Base-by-base conservation (phyloP, 2,113 vertebrate species). In the Rhinichthys klamathensis region DNA sequence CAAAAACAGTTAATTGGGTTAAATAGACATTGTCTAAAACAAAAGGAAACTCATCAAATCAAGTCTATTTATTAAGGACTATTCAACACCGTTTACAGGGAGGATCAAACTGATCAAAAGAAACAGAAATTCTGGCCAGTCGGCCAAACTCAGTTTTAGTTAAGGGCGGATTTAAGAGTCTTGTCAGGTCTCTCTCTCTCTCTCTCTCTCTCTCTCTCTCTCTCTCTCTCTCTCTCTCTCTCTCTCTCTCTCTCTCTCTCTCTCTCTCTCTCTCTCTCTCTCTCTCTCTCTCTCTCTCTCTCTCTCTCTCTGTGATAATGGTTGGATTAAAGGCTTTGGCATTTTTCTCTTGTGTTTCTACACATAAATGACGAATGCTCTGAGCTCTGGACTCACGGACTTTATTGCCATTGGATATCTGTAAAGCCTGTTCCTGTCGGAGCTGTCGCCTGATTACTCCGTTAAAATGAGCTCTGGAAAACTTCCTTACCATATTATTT, bases 381-480 rank as follows among this genome's bases (percentile, higher is more conserved):
- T 67, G 78, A 65, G 38, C 60, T 65, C n/a, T 32, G 78, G n/a
- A 60, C 51, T 79, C 16, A 23, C 63, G 58, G 7, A 63, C 54
- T 67, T 46, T 80, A 49, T 80, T 63, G 60, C 23, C 35, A 46
- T 80, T 13, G 80, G 41, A 35, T 67, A 54, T 81, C 80, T 32
- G 27, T 54, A 35, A 81, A 51, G 25, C 27, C 44, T 51, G 5
- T 81, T 81, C 5, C 11, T 38, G 30, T 32, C 16, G 35, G 75
- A n/a, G 6, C 6, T 58, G 30, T 23, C 21, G 27, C 35, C 27
- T 67, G 44, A 81, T 69, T 51, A n/a, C 44, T 81, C 16, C 8
- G 69, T 51, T 69, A 11, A 81, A 51, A 76, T 12, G 18, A 32
- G 12, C 49, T 75, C 12, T 54, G 6, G 41, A 73, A 73, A 73